A percentile compares a stretch with the other conserved stretches of the same genome.
Conservation (phyloP, 2,888 invertebrate genomes). For the Monopis laevigella region DNA sequence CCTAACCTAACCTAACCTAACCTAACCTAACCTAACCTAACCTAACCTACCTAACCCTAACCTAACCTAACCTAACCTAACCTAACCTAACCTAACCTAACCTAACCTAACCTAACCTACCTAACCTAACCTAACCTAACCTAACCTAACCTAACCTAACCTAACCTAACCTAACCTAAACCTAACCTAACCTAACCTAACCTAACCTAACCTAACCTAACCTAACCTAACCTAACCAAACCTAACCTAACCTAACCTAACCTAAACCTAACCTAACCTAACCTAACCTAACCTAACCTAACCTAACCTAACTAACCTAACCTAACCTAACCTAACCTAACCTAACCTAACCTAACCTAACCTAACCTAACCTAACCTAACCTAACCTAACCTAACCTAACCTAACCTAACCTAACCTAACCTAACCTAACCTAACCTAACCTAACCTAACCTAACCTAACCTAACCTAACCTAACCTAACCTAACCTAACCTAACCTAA, state of each 20-base stretch:
- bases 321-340: conserved; percentile 10
- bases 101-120: conserved; percentile 12
- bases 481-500: too few species aligned
- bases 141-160: conserved; percentile 5
- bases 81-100: conserved; percentile 13
- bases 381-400: conserved; percentile 11
- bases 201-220: conserved; percentile 12
- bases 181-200: conserved; percentile 13
- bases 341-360: conserved; percentile 11
- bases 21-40: conserved; percentile 12
- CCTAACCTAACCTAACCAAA: conserved; percentile 11
- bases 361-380: conserved; percentile 13
- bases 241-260: conserved; percentile 12
- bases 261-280: too few species aligned
- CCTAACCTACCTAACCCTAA: conserved; percentile 15
- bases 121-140: conserved; percentile 5
- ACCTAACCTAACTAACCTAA: conserved; percentile 2
- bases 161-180: conserved; percentile 10
- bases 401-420: conserved; percentile 12
- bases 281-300: too few species aligned
- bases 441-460: too few species aligned
- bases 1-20: conserved; percentile 12
- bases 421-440: too few species aligned
- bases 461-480: too few species aligned
- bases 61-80: conserved; percentile 13